A percentile compares a stretch with the other conserved stretches of the same genome.
Conservation (phyloP, 2,113 vertebrate species). For the Semicossyphus pulcher region DNA sequence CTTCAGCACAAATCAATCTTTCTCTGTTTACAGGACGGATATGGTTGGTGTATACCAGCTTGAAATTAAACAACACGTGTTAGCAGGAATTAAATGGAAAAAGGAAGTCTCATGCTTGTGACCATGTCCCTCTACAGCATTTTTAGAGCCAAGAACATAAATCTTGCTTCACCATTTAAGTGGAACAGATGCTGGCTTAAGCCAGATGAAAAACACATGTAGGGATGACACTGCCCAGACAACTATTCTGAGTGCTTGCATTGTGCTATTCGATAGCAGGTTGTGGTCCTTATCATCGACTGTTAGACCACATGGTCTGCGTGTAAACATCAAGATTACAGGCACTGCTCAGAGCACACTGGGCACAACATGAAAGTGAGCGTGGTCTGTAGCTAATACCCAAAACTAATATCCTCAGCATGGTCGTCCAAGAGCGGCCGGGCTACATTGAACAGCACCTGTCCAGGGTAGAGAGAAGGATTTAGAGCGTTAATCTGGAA, state of each 20-base stretch:
- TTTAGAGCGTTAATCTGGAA: slow-evolving; percentile 74
- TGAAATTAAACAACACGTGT: slow-evolving; percentile 33
- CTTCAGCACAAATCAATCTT: slow-evolving; percentile 44
- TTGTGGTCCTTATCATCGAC: slow-evolving; percentile 44
- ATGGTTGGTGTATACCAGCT: slow-evolving; percentile 25
- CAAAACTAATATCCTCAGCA: slow-evolving; percentile 60
- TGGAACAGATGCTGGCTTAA: slow-evolving; percentile 57
- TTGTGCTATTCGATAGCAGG: slow-evolving; percentile 20
- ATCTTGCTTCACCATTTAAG: slow-evolving; percentile 55
- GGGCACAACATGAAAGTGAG: slow-evolving; percentile 63
- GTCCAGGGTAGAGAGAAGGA: slow-evolving; percentile 55
- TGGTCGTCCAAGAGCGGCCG: slow-evolving; percentile 55
- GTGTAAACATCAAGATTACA: slow-evolving; percentile 58
- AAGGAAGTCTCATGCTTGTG: slow-evolving; percentile 25
- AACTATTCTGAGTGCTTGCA: slow-evolving; percentile 10
- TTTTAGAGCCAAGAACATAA: slow-evolving; percentile 48
- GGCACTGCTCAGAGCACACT: slow-evolving; percentile 4
- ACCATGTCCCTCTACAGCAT: slow-evolving; percentile 37
- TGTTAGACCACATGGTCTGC: slow-evolving; percentile 36
- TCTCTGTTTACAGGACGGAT: slow-evolving; percentile 35
- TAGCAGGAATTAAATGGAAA: slow-evolving; percentile 40
- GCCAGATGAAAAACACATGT: slow-evolving; percentile 22
- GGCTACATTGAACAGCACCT: slow-evolving; percentile 36
- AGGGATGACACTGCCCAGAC: neutral
- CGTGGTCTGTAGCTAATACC: slow-evolving; percentile 60